phyloP scores from a whole-genome alignment of 2,888 invertebrate species.

The Globia sparganii region DNA sequence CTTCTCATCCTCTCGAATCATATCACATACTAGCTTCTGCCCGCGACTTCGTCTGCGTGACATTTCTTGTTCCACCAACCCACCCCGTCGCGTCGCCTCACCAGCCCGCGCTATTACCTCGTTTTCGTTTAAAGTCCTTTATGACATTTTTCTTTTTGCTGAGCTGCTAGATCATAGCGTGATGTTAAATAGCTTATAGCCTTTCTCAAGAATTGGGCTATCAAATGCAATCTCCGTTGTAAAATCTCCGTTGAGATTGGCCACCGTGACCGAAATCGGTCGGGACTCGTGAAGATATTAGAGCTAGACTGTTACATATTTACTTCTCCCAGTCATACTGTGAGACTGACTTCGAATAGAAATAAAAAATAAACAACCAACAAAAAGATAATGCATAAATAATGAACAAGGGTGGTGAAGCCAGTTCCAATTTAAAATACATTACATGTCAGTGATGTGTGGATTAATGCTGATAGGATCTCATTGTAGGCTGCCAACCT shows the following conservation, averaged over 20 bases:
- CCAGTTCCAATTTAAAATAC: slow-evolving; percentile 16
- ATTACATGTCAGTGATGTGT: slow-evolving; percentile 3
- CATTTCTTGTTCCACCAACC: neutral
- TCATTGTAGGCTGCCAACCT: neutral
- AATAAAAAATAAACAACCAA: slow-evolving; percentile 3
- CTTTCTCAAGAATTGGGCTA: too few relatives aligned
- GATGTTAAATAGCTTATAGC: too few relatives aligned
- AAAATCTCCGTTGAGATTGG: neutral
- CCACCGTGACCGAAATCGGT: neutral
- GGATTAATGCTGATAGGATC: neutral
- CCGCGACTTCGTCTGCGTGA: neutral
- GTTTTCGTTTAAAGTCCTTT: neutral
- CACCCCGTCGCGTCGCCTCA: neutral
- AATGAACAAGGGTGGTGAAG: slow-evolving; percentile 2
- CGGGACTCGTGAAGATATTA: neutral
- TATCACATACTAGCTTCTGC: neutral
- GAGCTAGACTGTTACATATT: neutral
- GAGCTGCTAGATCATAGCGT: too few relatives aligned
- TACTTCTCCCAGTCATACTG: too few relatives aligned
- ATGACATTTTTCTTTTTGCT: neutral
- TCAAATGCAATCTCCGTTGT: too few relatives aligned
- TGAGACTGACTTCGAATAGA: neutral
- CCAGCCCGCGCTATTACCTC: neutral
- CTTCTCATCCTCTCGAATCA: neutral
- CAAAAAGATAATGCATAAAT: slow-evolving; percentile 14